Conservation (phyloP, 2,888 invertebrate species). For the Aspidiotus rigidus region DNA sequence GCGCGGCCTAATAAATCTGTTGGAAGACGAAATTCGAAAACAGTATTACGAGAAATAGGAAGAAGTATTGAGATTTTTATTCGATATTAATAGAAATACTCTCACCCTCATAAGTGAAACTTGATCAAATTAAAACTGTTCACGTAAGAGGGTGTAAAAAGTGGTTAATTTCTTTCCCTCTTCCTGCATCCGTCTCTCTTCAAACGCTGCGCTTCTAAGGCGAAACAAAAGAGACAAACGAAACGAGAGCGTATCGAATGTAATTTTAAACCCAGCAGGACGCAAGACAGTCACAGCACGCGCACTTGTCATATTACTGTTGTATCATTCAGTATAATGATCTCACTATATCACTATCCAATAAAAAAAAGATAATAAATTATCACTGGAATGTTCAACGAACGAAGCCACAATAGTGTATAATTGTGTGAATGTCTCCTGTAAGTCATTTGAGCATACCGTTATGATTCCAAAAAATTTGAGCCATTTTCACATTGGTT, state of each 20-base stretch:
- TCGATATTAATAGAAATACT: slow-evolving; percentile 14
- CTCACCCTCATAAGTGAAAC: slow-evolving; percentile 32
- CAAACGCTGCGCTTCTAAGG: too few relatives aligned
- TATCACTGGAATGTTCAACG: slow-evolving; percentile 19
- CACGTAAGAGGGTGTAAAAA: too few relatives aligned
- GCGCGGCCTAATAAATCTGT: slow-evolving; percentile 9
- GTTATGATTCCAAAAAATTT: too few relatives aligned
- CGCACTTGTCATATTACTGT: slow-evolving; percentile 29
- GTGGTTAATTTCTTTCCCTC: too few relatives aligned
- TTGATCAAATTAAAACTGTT: slow-evolving; percentile 20
- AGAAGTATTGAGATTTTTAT: neutral
- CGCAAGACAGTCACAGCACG: slow-evolving; percentile 31
- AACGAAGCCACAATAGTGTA: neutral
- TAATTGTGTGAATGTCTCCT: too few relatives aligned
- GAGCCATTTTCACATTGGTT: too few relatives aligned
- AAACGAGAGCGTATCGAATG: slow-evolving; percentile 24
- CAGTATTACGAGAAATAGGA: neutral
- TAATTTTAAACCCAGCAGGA: slow-evolving; percentile 30
- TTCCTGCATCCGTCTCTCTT: too few relatives aligned
- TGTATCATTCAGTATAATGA: slow-evolving; percentile 31
- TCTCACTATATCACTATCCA: slow-evolving; percentile 29
- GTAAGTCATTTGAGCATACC: too few relatives aligned
- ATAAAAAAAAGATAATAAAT: slow-evolving; percentile 29
- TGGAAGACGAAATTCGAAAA: slow-evolving; percentile 6
- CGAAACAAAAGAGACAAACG: too few relatives aligned